These are phyloP conservation scores for Drosophila atripex DNA, from an alignment of 2,888 invertebrate species.

Conservation along the genomic window DNA sequence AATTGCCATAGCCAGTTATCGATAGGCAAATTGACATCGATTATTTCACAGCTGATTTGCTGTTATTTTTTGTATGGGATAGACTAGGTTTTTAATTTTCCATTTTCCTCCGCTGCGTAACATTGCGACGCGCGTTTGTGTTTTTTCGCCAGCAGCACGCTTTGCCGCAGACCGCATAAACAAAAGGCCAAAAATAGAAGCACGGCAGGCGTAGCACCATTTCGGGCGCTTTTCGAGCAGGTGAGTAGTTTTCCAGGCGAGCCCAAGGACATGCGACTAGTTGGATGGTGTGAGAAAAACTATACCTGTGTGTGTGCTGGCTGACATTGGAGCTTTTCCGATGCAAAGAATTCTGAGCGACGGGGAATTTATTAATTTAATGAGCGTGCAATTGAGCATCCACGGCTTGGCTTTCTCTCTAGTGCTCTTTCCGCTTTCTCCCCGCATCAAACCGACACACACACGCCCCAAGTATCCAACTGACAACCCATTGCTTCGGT, in stretches of 20 bases:
- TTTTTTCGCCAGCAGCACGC: conserved; percentile 13
- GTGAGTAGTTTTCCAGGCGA: conserved; percentile 59
- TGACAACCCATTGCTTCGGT: background rate
- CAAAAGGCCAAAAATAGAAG: conserved; percentile 74
- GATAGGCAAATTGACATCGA: background rate
- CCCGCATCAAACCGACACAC: conserved; percentile 30
- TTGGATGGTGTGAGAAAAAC: conserved; percentile 15
- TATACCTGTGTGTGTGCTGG: conserved; percentile 26
- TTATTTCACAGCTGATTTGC: conserved; percentile 56
- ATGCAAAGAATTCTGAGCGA: conserved; percentile 32
- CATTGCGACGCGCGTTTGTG: conserved; percentile 41
- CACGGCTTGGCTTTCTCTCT: conserved; percentile 73
- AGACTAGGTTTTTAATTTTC: conserved; percentile 61
- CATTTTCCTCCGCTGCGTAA: conserved; percentile 49
- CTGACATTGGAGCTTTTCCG: conserved; percentile 38
- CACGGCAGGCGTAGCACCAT: conserved; percentile 47
- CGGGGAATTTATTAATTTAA: conserved; percentile 34
- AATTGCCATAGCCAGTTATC: background rate
- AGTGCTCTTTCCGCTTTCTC: conserved; percentile 63
- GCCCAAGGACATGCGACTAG: conserved; percentile 62
- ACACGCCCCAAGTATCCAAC: conserved; percentile 7
- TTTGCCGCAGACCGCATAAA: conserved; percentile 56
- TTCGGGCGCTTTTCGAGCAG: conserved; percentile 52
- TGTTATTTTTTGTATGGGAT: conserved; percentile 40
- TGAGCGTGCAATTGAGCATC: conserved; percentile 53